phyloP scores from a whole-genome alignment of 2,888 invertebrate species.

The Nomada goodeniana region DNA sequence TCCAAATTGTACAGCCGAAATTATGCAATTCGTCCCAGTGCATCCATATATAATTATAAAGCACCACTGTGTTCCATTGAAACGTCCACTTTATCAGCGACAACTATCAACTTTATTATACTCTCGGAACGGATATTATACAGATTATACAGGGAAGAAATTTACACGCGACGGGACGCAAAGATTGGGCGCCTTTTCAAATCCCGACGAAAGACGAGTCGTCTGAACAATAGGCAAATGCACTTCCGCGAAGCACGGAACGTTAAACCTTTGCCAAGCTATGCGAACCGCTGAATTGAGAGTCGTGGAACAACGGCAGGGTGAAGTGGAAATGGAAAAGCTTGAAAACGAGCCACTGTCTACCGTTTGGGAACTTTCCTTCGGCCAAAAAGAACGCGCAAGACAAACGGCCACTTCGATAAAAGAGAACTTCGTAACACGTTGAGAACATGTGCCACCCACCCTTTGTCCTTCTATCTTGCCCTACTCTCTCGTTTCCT shows the following conservation, averaged over 20 bases:
- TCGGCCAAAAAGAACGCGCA: conserved; percentile 43
- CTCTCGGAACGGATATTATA: conserved; percentile 3
- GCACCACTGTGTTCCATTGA: conserved; percentile 3
- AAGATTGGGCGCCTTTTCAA: conserved; percentile 62
- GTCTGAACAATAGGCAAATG: conserved; percentile 69
- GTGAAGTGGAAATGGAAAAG: conserved; percentile 65
- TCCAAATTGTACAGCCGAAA: background rate
- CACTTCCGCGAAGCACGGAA: conserved; percentile 63
- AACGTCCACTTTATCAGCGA: conserved; percentile 1
- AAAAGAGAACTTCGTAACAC: conserved; percentile 44
- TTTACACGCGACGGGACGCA: conserved; percentile 60
- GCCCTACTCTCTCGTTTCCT: background rate
- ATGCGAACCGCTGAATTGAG: conserved; percentile 64
- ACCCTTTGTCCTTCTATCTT: background rate
- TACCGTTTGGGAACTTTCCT: conserved; percentile 55
- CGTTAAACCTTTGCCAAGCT: conserved; percentile 65
- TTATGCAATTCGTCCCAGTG: too few relatives aligned
- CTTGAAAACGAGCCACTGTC: conserved; percentile 62
- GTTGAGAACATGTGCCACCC: conserved; percentile 35
- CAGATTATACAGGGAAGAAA: conserved; percentile 13
- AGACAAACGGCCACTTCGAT: conserved; percentile 42
- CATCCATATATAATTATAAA: too few relatives aligned
- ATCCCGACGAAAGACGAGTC: conserved; percentile 63
- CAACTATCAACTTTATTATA: conserved; percentile 14
- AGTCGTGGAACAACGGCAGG: conserved; percentile 55